phyloP scores from a whole-genome alignment of 2,113 vertebrate species.

The Actenoides hombroni region DNA sequence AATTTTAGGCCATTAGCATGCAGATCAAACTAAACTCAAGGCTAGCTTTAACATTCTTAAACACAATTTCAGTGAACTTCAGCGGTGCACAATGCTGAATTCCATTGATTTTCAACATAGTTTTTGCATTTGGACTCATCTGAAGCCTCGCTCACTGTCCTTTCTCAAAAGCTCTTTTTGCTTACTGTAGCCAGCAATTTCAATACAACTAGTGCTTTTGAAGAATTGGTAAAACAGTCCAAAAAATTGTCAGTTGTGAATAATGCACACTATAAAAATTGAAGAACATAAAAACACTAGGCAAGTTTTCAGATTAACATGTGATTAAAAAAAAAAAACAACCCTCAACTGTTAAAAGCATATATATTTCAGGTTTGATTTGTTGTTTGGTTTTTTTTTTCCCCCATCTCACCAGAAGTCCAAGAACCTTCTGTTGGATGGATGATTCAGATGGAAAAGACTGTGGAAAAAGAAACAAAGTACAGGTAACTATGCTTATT shows the following conservation, averaged over 20 bases:
- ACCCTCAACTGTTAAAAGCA: not conserved
- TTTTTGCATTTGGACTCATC: not conserved
- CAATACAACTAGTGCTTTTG: not conserved
- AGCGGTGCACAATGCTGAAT: not conserved
- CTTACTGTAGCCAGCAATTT: not conserved
- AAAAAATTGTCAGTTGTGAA: not conserved
- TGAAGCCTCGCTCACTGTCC: not conserved
- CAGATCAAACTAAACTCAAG: not conserved
- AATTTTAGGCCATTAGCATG: not conserved
- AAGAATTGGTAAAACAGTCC: not conserved
- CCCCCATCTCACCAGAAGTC: constrained; percentile 88
- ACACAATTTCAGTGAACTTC: not conserved
- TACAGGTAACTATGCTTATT: not conserved
- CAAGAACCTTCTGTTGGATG: constrained; percentile 97
- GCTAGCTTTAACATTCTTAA: not conserved
- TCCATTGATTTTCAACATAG: not conserved
- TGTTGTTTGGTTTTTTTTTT: not conserved
- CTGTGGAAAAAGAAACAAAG: constrained; percentile 69
- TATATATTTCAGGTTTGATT: not conserved
- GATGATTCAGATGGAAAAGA: constrained; percentile 96
- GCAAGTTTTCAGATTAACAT: not conserved
- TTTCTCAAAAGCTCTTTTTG: not conserved
- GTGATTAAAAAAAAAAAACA: not conserved
- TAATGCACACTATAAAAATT: not conserved
- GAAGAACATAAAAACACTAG: not conserved